These are phyloP conservation scores for Synergus umbraculus DNA, from an alignment of 2,888 invertebrate genomes.

Conservation along the genomic window DNA sequence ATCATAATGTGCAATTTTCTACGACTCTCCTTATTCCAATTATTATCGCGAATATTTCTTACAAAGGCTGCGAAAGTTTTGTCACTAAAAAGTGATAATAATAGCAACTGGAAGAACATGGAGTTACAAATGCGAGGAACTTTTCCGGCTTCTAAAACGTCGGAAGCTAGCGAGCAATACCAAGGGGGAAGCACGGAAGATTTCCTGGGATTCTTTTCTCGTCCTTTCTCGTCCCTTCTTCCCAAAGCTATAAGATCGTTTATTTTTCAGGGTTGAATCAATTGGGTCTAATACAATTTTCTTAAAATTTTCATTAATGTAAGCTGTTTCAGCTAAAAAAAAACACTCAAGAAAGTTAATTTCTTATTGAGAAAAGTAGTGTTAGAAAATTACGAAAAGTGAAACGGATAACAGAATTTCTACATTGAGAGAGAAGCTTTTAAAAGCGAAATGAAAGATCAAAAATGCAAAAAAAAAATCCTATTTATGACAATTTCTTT, in stretches of 20 bases:
- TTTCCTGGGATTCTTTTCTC: conserved; percentile 24
- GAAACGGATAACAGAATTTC: too few relatives aligned
- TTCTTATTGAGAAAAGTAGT: too few relatives aligned
- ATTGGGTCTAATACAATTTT: neutral
- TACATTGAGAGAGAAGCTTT: too few relatives aligned
- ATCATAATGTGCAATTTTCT: conserved; percentile 19
- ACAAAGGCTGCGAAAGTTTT: neutral
- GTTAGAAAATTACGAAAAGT: too few relatives aligned
- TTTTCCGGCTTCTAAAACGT: conserved; percentile 40
- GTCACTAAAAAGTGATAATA: conserved; percentile 22
- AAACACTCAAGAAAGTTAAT: too few relatives aligned
- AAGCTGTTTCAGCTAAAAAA: too few relatives aligned
- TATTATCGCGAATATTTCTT: conserved; percentile 12
- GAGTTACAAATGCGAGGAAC: conserved; percentile 34
- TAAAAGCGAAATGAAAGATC: too few relatives aligned
- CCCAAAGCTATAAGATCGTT: conserved; percentile 9
- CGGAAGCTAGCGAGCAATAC: conserved; percentile 10
- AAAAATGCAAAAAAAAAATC: too few relatives aligned
- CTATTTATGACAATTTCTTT: neutral
- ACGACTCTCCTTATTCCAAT: neutral
- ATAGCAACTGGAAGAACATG: neutral
- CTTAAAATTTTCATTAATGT: too few relatives aligned
- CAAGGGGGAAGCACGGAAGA: conserved; percentile 31
- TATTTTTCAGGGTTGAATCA: conserved; percentile 28
- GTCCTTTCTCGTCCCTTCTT: conserved; percentile 29